Evolutionary conservation across 2,797 vertebrate species (phyloP), one percentile per base, ranked within the genome.

Genomic region (Paedocypris micromegethes): DNA sequence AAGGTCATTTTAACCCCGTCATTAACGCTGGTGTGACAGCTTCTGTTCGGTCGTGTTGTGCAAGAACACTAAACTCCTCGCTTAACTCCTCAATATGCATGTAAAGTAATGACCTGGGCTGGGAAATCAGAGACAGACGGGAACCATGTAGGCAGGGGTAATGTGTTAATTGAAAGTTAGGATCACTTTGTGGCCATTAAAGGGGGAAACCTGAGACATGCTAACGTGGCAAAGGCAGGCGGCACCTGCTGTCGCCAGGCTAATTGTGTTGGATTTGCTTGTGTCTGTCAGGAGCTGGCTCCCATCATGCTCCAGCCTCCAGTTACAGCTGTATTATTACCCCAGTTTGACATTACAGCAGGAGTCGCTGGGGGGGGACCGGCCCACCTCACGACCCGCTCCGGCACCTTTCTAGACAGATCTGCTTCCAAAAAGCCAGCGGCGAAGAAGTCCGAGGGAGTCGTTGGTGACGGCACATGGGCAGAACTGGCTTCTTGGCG

Each of bases 121-220:
- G 84, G 81, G 83, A 83, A 72, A 83, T 72, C 82, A 79, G 44
- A 37, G 83, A 77, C 65, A 64, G 73, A 68, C 56, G 67, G 74
- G 71, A 75, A 88, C 86, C 68, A 69, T 79, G 80, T 80, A 84
- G 80, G 81, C 83, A 83, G 84, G 87, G 80, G 87, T 80, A 88
- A 85, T 82, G 78, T 78, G 85, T 90, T 93, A 93, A 94, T 91
- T 92, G 92, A 91, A 92, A 93, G 90, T 89, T 86, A 88, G 90
- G 86, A 91, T 90, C 91, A 90, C 90, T 94, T 91, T 91, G 87
- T 89, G 93, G 91, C 89, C 86, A 90, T 93, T 93, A 93, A 85
- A 82, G 84, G 86, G 72, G 72, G 93, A 93, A 95, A 96, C 83
- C 87, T 86, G 92, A 97, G 93, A 92, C 76, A 81, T 86, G 87